These are phyloP conservation scores for Corticium candelabrum DNA, from an alignment of 37 sponge, comb jelly and placozoan genomes.

Conservation along the genomic window DNA sequence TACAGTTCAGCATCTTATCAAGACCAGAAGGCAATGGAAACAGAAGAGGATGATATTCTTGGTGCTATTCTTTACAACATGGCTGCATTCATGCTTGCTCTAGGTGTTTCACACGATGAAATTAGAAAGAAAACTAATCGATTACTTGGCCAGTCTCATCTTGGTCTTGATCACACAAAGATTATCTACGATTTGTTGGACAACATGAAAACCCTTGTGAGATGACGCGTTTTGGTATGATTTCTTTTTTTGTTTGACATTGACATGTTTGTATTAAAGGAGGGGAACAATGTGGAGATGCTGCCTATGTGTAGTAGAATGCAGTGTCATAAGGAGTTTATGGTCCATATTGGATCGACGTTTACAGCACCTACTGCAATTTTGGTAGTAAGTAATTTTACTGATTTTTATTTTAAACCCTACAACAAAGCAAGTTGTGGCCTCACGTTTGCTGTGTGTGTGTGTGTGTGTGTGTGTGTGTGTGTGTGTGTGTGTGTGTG, in stretches of 20 bases:
- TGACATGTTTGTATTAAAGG: no score
- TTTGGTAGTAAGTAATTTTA: background rate
- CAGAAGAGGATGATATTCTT: background rate
- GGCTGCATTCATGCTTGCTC: background rate
- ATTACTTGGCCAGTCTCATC: background rate
- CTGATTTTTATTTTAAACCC: background rate
- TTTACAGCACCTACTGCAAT: background rate
- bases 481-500: no score
- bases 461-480: no score
- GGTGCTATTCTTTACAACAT: background rate
- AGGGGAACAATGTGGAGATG: background rate
- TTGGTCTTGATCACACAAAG: background rate
- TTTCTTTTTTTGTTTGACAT: no score
- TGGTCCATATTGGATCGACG: background rate
- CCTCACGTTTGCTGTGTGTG: no score
- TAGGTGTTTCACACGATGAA: background rate
- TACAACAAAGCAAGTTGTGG: no score
- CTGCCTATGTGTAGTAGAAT: background rate
- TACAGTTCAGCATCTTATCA: background rate
- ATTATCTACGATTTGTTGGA: background rate
- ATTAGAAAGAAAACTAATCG: background rate
- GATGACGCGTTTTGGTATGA: no score
- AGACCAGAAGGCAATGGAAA: background rate
- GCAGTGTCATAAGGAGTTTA: background rate
- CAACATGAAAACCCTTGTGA: background rate